Base-by-base conservation (phyloP, 2,797 vertebrate genomes). In the Champsocephalus esox region DNA sequence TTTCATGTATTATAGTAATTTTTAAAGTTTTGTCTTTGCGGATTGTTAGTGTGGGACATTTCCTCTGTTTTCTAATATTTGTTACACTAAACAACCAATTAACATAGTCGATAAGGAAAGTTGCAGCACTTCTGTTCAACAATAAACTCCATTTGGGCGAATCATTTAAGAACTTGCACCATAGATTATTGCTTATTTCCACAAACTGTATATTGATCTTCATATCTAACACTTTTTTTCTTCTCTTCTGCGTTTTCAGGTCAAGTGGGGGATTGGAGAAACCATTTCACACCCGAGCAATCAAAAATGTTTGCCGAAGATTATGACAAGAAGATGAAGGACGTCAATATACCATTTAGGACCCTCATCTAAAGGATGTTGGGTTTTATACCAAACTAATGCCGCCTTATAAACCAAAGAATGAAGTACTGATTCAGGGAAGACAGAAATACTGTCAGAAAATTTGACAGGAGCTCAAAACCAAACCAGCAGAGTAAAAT, bases 261-360 rank as follows among this genome's bases (percentile, higher is more conserved):
- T 57, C 93, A 94, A 88, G 95, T 95, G 0, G 95, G 95, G n/a
- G 96, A 97, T 56, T 96, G 95, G 96, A 91, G 58, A 68, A 96
- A 96, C 80, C 89, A 95, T 57, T 96, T 96, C 79, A 94, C 93
- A 58, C 70, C 93, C 0, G 92, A 92, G 70, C 95, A 96, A 69
- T 83, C 85, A 59, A 89, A 94, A 75, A 68, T 79, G 66, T 97
- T 97, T 85, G 95, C 96, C 59, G 93, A 95, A 79, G 93, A 96
- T 80, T 96, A 96, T 41, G 59, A 90, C 73, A 87, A 87, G 70
- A 93, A 96, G 83, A 96, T 96, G 94, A 93, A 92, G 24, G 91
- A 73, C 0, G 80, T 75, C 41, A 66, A 93, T 66, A 92, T 96
- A 50, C 89, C 92, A 0, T 96, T 97, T 89, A 88, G 81, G 75